A percentile compares a stretch with the other conserved stretches of the same genome.
Conservation (phyloP, 2,888 invertebrate species). For the Tenodera sinensis region DNA sequence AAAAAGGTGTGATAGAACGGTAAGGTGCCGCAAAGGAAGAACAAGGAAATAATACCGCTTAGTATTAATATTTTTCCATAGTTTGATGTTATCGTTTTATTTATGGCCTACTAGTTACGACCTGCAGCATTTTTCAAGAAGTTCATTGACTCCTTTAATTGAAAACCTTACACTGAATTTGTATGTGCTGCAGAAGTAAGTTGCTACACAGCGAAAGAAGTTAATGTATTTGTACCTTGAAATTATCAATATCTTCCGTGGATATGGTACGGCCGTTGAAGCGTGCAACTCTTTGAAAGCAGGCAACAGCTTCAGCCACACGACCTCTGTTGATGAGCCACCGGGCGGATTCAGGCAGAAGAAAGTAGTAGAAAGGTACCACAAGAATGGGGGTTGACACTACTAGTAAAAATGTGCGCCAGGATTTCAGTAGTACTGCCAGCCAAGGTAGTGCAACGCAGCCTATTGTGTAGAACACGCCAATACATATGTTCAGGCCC, state of each 20-base stretch:
- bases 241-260: conserved; percentile 44
- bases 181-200: no score
- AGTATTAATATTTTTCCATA: no score
- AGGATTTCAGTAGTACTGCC: conserved; percentile 46
- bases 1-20: no score
- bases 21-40: no score
- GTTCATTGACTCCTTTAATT: no score
- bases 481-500: conserved; percentile 56
- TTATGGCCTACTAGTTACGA: no score
- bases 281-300: conserved; percentile 51
- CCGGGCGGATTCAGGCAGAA: conserved; percentile 54
- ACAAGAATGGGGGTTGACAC: conserved; percentile 40
- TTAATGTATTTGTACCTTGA: conserved; percentile 37
- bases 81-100: no score
- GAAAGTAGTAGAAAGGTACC: conserved; percentile 32
- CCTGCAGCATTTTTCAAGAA: no score
- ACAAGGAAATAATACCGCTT: no score
- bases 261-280: conserved; percentile 49
- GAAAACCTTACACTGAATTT: no score
- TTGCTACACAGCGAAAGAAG: neutral
- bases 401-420: conserved; percentile 51
- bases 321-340: conserved; percentile 56
- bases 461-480: conserved; percentile 55
- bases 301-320: conserved; percentile 49
- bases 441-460: conserved; percentile 53